These are phyloP conservation scores for Siniperca scherzeri DNA, from an alignment of 2,797 vertebrate genomes.

Conservation along the genomic window DNA sequence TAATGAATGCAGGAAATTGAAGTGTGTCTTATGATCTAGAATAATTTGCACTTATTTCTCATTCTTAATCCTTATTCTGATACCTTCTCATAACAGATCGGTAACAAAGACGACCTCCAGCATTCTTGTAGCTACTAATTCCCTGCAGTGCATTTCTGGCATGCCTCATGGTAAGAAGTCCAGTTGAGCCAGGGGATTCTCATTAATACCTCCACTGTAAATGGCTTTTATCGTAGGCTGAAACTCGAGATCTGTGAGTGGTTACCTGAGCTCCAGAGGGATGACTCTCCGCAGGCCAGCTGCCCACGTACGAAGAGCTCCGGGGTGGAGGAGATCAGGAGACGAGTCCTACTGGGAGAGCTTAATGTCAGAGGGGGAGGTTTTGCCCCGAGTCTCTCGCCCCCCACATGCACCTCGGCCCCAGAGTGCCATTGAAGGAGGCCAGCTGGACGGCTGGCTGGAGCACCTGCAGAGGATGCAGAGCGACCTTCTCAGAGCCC, in stretches of 20 bases:
- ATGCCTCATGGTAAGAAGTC: conserved; percentile 46
- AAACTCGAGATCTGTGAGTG: conserved; percentile 71
- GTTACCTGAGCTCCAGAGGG: conserved; percentile 69
- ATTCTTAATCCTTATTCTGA: conserved; percentile 16
- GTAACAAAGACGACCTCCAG: conserved; percentile 39
- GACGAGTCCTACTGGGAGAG: conserved; percentile 78
- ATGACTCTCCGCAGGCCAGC: conserved; percentile 76
- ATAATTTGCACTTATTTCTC: conserved; percentile 11
- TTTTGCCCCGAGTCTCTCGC: conserved; percentile 32
- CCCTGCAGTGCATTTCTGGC: conserved; percentile 46
- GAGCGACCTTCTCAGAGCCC: conserved; percentile 29
- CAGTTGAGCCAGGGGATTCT: conserved; percentile 54
- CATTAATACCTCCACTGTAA: conserved; percentile 59
- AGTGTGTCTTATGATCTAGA: not conserved
- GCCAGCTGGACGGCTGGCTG: conserved; percentile 79
- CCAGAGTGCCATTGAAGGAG: conserved; percentile 82
- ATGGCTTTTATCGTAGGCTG: conserved; percentile 63
- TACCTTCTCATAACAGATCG: conserved; percentile 44
- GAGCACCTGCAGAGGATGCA: conserved; percentile 74
- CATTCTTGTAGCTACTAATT: conserved; percentile 39
- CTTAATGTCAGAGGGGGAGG: conserved; percentile 59
- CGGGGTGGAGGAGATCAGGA: conserved; percentile 78
- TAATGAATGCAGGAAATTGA: not conserved
- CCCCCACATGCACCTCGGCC: conserved; percentile 68
- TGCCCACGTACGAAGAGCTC: conserved; percentile 65